Conservation (phyloP, 35 echinoderm and acorn worm species). For the Lytechinus variegatus region DNA sequence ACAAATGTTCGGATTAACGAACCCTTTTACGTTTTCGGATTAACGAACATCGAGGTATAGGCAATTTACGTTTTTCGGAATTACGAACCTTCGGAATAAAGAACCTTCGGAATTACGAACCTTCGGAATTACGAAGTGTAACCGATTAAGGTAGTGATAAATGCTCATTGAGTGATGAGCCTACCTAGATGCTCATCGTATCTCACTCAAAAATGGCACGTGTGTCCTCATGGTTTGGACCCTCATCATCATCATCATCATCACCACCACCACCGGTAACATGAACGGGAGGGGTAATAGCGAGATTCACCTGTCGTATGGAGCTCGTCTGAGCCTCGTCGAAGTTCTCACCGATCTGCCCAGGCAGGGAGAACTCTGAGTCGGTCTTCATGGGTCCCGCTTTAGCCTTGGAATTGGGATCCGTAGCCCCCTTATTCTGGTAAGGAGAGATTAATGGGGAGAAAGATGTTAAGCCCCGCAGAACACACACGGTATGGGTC, state of each 20-base stretch:
- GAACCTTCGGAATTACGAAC: too few species aligned
- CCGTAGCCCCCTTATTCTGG: background rate
- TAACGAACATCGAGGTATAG: too few species aligned
- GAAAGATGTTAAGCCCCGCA: too few species aligned
- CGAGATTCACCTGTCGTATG: constrained; percentile 35
- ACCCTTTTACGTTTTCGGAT: too few species aligned
- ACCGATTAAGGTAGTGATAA: too few species aligned
- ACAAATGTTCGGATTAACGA: too few species aligned
- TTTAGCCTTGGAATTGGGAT: background rate
- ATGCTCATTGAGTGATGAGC: background rate
- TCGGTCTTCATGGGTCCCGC: background rate
- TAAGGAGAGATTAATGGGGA: too few species aligned
- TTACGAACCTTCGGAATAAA: too few species aligned
- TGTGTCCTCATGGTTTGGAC: background rate
- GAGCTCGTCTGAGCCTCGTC: background rate
- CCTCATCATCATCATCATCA: background rate
- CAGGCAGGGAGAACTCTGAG: background rate
- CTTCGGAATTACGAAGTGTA: too few species aligned
- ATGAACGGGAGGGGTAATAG: background rate
- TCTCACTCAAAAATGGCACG: background rate
- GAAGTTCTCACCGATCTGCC: background rate
- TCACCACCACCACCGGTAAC: background rate
- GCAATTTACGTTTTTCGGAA: too few species aligned
- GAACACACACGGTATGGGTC: too few species aligned
- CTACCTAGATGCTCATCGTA: background rate